These are phyloP conservation scores for Hafferia zeledoni DNA, from an alignment of 2,797 vertebrate genomes.

Conservation along the genomic window DNA sequence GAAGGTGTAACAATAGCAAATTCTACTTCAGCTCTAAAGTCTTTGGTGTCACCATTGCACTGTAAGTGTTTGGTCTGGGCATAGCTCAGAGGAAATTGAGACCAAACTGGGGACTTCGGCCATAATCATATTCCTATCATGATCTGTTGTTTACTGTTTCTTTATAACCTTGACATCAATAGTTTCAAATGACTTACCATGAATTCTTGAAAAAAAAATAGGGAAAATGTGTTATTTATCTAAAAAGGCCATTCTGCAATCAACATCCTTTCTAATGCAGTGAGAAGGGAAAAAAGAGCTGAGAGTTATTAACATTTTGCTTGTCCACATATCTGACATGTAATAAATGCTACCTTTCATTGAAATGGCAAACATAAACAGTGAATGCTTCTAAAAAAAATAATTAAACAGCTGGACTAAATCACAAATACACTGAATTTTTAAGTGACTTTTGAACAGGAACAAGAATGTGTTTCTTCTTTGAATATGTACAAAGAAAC, in stretches of 20 bases:
- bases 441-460: not conserved
- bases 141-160: not conserved
- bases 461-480: not conserved
- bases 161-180: not conserved
- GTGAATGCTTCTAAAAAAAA: slow-evolving; percentile 22
- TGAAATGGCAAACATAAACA: slow-evolving; percentile 42
- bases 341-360: slow-evolving; percentile 29
- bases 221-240: not conserved
- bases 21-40: not conserved
- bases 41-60: not conserved
- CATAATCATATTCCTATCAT: not conserved
- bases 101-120: not conserved
- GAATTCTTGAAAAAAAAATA: not conserved
- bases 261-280: slow-evolving; percentile 1
- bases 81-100: not conserved
- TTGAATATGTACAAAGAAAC: not conserved
- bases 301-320: not conserved
- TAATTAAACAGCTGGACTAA: slow-evolving; percentile 57
- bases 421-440: slow-evolving; percentile 40
- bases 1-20: not conserved
- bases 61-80: not conserved
- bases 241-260: slow-evolving; percentile 43
- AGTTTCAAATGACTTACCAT: not conserved
- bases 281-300: not conserved
- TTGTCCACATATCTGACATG: slow-evolving; percentile 35